A percentile compares a stretch with the other conserved stretches of the same genome.
phyloP scores from a whole-genome alignment of 1,140 invertebrate species.

The Acromyrmex heyeri region DNA sequence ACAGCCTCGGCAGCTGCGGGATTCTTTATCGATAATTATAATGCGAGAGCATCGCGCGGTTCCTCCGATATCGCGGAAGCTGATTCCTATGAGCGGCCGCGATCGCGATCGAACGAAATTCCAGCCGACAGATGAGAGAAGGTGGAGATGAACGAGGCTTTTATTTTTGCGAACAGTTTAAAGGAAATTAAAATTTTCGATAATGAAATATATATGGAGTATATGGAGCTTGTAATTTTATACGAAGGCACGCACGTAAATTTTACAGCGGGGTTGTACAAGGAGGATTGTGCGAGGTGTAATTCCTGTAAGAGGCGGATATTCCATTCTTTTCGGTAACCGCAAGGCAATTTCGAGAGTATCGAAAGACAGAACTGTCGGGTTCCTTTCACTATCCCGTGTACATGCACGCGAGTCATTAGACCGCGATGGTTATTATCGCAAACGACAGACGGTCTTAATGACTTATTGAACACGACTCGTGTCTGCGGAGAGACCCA shows the following conservation, averaged over 20 bases:
- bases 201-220: not conserved
- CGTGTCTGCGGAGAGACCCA: not conserved
- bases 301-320: constrained; percentile 26
- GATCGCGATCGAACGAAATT: constrained; percentile 19
- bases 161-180: not conserved
- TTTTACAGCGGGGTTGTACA: not conserved
- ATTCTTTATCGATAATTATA: constrained; percentile 48
- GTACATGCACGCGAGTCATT: constrained; percentile 29
- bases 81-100: not conserved
- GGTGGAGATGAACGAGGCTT: not conserved
- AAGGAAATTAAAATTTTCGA: not conserved
- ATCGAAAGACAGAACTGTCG: constrained; percentile 30
- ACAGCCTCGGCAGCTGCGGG: constrained; percentile 36
- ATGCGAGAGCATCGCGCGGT: constrained; percentile 6
- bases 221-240: not conserved
- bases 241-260: too few relatives aligned
- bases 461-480: constrained; percentile 38
- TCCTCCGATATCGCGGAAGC: constrained; percentile 45
- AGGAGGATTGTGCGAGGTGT: not conserved
- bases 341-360: constrained; percentile 20
- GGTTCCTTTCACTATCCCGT: not conserved
- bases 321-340: constrained; percentile 25
- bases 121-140: not conserved
- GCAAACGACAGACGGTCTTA: not conserved
- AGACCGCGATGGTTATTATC: constrained; percentile 26